These are phyloP conservation scores for Antennarius striatus DNA, from an alignment of 2,113 vertebrate species.

Conservation along the genomic window DNA sequence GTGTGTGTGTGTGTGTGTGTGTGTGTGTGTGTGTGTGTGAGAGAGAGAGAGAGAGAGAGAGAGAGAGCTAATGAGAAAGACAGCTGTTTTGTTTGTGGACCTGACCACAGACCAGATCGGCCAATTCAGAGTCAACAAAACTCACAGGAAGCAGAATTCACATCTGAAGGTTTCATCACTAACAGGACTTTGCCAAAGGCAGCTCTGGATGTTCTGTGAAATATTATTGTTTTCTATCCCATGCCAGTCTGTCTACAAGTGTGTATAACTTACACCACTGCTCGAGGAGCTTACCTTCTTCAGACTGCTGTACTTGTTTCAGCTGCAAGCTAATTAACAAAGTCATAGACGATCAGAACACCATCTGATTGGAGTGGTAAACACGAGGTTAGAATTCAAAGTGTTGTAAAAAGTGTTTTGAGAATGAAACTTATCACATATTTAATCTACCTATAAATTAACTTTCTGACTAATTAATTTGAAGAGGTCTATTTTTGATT, in stretches of 20 bases:
- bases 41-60: background rate
- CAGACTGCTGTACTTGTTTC: too few relatives aligned
- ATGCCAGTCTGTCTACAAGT: constrained; percentile 13
- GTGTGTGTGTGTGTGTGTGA: constrained; percentile 3
- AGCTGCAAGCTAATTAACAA: too few relatives aligned
- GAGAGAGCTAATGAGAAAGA: constrained; percentile 57
- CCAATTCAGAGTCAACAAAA: constrained; percentile 42
- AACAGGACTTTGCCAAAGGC: constrained; percentile 31
- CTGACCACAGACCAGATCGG: constrained; percentile 62
- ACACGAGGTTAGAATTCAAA: too few relatives aligned
- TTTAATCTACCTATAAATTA: too few relatives aligned
- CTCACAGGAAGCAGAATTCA: constrained; percentile 33
- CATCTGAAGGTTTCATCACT: constrained; percentile 54
- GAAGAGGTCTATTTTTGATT: too few relatives aligned
- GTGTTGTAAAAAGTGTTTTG: too few relatives aligned
- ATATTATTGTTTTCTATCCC: constrained; percentile 31
- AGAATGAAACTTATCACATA: too few relatives aligned
- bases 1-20: constrained; percentile 13
- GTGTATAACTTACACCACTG: too few relatives aligned
- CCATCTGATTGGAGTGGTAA: too few relatives aligned
- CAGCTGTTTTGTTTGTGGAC: constrained; percentile 70
- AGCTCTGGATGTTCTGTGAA: constrained; percentile 24
- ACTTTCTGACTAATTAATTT: too few relatives aligned
- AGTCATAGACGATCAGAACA: too few relatives aligned
- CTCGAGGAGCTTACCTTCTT: too few relatives aligned